Percentiles rank a stretch among this genome's conserved stretches.
These are phyloP conservation scores for Miniopterus natalensis DNA, from an alignment of 2,113 vertebrate species.

Conservation along the genomic window DNA sequence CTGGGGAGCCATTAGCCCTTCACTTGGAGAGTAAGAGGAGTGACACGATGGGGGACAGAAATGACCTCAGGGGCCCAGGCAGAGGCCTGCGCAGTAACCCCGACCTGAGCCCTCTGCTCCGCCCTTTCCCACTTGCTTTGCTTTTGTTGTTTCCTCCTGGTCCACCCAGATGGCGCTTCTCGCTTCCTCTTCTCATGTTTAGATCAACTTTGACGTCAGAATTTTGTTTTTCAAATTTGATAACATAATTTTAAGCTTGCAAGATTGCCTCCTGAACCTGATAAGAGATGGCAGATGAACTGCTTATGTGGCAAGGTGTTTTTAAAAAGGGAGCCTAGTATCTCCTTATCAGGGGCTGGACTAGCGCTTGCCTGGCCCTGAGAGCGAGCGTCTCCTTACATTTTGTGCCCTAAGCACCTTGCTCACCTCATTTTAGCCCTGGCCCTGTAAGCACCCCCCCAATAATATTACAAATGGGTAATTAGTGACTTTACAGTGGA, in stretches of 20 bases:
- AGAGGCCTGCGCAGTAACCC: not conserved
- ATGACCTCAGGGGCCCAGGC: not conserved
- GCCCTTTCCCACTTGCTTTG: not conserved
- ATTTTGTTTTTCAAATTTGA: constrained; percentile 15
- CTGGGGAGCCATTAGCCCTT: not conserved
- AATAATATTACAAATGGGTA: not conserved
- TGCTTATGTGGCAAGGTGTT: not conserved
- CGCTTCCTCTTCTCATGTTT: not conserved
- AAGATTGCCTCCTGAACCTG: not conserved
- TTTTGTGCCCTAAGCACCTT: not conserved
- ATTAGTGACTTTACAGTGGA: not conserved
- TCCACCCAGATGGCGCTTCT: not conserved
- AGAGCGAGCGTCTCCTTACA: not conserved
- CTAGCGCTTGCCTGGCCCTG: too few species aligned
- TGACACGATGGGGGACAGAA: not conserved
- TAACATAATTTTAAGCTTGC: constrained; percentile 3
- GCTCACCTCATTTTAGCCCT: not conserved
- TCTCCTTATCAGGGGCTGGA: not conserved
- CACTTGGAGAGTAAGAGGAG: not conserved
- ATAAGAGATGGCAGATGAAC: not conserved
- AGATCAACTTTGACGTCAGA: not conserved
- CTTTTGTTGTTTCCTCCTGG: not conserved
- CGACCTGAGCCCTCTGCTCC: not conserved
- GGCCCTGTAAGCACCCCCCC: too few species aligned
- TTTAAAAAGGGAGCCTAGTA: not conserved